Evolutionary conservation across 2,113 vertebrate species (phyloP).

Genomic region (Hippocampus guttulatus): DNA sequence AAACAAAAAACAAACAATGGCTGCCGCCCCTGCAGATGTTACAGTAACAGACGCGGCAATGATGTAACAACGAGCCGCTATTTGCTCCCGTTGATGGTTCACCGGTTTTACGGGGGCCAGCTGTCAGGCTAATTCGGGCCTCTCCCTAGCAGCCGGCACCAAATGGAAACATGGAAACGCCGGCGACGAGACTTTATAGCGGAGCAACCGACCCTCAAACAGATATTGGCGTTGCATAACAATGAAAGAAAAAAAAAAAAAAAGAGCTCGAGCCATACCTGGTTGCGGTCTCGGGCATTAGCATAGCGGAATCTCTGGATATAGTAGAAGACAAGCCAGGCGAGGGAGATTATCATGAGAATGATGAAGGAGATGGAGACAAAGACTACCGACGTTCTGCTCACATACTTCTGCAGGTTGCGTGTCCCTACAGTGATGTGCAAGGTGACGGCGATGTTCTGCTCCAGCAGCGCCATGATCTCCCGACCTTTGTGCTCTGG

Average conservation of each 20-base stretch:
- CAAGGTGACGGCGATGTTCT: slow-evolving; percentile 80
- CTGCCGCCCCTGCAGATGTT: background rate
- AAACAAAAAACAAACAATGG: background rate
- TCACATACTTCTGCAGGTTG: slow-evolving; percentile 98
- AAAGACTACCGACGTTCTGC: slow-evolving; percentile 95
- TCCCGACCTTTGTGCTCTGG: slow-evolving; percentile 91
- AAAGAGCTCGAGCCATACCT: slow-evolving; percentile 73
- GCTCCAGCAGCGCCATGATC: slow-evolving; percentile 84
- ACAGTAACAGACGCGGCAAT: background rate
- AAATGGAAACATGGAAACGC: slow-evolving; percentile 15
- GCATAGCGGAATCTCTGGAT: slow-evolving; percentile 98
- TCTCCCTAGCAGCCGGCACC: background rate
- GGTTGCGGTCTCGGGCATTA: slow-evolving; percentile 91
- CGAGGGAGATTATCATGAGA: slow-evolving; percentile 97
- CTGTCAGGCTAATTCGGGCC: slow-evolving; percentile 34
- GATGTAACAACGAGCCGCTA: slow-evolving; percentile 4
- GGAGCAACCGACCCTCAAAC: background rate
- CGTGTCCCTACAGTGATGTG: slow-evolving; percentile 93
- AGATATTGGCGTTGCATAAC: background rate
- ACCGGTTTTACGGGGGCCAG: slow-evolving; percentile 27
- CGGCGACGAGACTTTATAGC: background rate
- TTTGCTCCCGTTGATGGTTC: slow-evolving; percentile 49
- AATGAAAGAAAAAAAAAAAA: background rate
- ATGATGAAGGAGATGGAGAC: slow-evolving; percentile 99
- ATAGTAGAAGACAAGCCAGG: slow-evolving; percentile 99